Base-by-base conservation (phyloP, 2,797 vertebrate species). In the Tamandua tetradactyla region DNA sequence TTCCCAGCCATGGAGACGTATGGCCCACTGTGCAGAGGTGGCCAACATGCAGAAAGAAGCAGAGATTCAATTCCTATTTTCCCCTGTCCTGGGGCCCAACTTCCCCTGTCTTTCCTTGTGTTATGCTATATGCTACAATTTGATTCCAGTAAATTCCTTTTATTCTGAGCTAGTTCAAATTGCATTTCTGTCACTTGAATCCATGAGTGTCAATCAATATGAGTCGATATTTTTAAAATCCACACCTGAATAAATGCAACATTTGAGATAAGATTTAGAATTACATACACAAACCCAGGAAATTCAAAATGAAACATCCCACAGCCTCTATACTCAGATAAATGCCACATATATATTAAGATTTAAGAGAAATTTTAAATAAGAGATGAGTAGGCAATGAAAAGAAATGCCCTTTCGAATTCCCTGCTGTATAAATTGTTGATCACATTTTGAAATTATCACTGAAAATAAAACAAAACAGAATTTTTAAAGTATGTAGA, bases 321-420 rank as follows among this genome's bases (percentile, higher is more conserved):
- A 49, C 2, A 87, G 12, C 44, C 87, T 74, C 84, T 84, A 85
- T 74, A 42, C 35, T 87, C 52, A 93, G 90, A 84, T 92, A 89
- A 94, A 92, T 90, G 52, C 74, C 84, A 88, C 71, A 94, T 37
- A 68, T 57, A 76, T 78, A 69, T 94, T 87, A 82, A 91, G 47
- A 44, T 90, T 93, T 87, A 61, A 83, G 22, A 94, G 40, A 95
- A 94, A 85, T 13, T 57, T 11, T 42, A 7, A 22, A 61, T 83
- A n/a, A 80, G 35, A 75, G 79, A 87, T 90, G 55, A 55, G 12
- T 52, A 76, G 27, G 32, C 32, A 86, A 87, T 79, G 47, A 78
- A 90, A 88, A 83, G 9, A 85, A 87, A 93, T 59, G 30, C 75
- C 20, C 85, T 44, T 92, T 84, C 95, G 42, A 90, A 95, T 76